Evolutionary conservation across 2,113 vertebrate species (phyloP).

Genomic region (Puma concolor): DNA sequence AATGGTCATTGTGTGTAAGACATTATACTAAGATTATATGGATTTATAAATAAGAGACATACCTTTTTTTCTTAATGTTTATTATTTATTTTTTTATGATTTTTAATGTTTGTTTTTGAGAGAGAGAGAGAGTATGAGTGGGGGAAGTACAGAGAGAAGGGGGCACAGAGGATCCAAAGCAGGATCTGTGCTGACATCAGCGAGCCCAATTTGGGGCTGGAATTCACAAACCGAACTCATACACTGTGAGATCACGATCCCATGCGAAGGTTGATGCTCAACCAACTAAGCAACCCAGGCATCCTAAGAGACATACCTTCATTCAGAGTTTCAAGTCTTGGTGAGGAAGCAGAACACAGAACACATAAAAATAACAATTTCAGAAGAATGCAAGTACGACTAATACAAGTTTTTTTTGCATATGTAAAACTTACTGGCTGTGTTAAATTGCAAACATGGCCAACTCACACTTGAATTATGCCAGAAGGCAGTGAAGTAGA

Average conservation of each 20-base stretch:
- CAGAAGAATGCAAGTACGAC: background rate
- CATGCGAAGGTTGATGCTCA: too few relatives aligned
- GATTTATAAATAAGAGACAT: conserved; percentile 43
- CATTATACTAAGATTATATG: conserved; percentile 30
- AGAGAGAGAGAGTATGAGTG: too few relatives aligned
- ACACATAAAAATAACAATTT: conserved; percentile 54
- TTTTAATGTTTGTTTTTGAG: too few relatives aligned
- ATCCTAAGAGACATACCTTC: background rate
- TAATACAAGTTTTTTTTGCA: conserved; percentile 10
- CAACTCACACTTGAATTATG: conserved; percentile 29
- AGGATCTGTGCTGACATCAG: too few relatives aligned
- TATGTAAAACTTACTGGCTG: conserved; percentile 29
- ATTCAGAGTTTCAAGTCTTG: background rate
- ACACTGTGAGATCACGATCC: too few relatives aligned
- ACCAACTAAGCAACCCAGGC: too few relatives aligned
- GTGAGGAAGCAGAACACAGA: conserved; percentile 25
- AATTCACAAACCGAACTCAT: too few relatives aligned
- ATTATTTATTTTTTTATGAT: too few relatives aligned
- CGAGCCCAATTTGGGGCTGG: too few relatives aligned
- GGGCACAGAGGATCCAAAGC: too few relatives aligned
- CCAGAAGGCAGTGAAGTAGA: conserved; percentile 34
- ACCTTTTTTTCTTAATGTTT: background rate
- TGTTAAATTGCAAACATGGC: conserved; percentile 34
- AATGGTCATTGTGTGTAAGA: background rate
- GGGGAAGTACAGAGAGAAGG: too few relatives aligned